These are phyloP conservation scores for silkworm (Bombyx mori) DNA, from an alignment of 1,140 invertebrate genomes.

Conservation along the genomic window ASM3026992v2 NC_085126.1:5696001-5696500, in stretches of 20 bases:
- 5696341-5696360: no score
- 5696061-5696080: conserved; percentile 67
- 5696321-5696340: no score
- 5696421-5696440: no score
- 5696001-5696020: conserved; percentile 64
- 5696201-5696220: conserved; percentile 62
- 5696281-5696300: no score
- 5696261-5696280: conserved; percentile 64
- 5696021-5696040: conserved; percentile 65
- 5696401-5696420: no score
- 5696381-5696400: no score
- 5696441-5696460: no score
- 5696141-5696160: conserved; percentile 22
- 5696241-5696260: conserved; percentile 59
- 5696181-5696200: conserved; percentile 44
- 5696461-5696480: no score
- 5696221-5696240: conserved; percentile 53
- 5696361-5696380: no score
- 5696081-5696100: conserved; percentile 65
- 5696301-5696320: no score
- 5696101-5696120: conserved; percentile 26
- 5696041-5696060: conserved; percentile 52
- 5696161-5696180: conserved; percentile 26
- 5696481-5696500: no score
- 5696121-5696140: conserved; percentile 12